Conservation (phyloP, 2,797 vertebrate genomes). For the Chanos chanos region DNA sequence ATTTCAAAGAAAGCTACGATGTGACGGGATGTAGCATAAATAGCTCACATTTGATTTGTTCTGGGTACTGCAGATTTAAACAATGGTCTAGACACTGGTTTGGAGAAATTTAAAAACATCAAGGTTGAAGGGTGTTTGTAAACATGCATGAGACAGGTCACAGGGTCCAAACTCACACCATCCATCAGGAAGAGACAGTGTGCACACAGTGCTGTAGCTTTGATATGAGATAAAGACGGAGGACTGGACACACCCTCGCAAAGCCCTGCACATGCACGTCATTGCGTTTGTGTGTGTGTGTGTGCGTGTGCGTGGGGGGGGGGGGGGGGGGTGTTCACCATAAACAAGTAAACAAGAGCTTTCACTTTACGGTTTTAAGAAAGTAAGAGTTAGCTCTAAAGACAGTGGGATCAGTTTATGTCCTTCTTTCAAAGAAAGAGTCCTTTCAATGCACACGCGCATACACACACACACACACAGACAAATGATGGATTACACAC, state of each 20-base stretch:
- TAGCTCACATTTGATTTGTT: too few relatives aligned
- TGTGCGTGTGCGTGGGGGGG: neutral
- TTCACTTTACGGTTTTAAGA: constrained; percentile 5
- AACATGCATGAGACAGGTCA: constrained; percentile 13
- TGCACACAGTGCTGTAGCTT: neutral
- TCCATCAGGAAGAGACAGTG: constrained; percentile 36
- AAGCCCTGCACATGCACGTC: constrained; percentile 1
- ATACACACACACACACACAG: neutral
- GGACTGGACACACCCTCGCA: neutral
- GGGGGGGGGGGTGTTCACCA: constrained; percentile 14
- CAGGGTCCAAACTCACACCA: constrained; percentile 43
- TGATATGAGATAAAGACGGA: constrained; percentile 3
- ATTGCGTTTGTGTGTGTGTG: neutral
- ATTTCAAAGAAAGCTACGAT: too few relatives aligned
- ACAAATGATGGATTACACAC: constrained; percentile 70
- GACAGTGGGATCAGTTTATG: constrained; percentile 61
- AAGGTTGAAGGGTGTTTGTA: too few relatives aligned
- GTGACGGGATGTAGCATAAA: too few relatives aligned
- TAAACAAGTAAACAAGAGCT: constrained; percentile 14
- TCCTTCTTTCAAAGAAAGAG: constrained; percentile 56
- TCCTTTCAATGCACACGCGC: constrained; percentile 1
- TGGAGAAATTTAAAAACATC: too few relatives aligned
- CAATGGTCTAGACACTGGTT: too few relatives aligned
- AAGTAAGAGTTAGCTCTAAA: constrained; percentile 31
- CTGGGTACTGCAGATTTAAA: too few relatives aligned